A percentile compares a stretch with the other conserved stretches of the same genome.
Evolutionary conservation across 2,797 vertebrate genomes (phyloP).

Genomic region (Brachyalestes nurse): DNA sequence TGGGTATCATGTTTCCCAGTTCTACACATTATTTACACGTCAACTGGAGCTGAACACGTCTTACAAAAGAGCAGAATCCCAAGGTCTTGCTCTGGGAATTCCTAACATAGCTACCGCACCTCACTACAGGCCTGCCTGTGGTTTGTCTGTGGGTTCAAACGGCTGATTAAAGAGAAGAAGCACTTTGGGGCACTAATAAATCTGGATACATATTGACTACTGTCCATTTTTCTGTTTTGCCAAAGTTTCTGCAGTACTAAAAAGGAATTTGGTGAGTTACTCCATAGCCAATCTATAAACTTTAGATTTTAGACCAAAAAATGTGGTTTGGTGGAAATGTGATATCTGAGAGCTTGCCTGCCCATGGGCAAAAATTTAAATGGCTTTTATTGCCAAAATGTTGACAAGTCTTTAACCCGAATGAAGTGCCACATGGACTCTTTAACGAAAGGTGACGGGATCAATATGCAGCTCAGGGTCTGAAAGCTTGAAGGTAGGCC

Average conservation of each 20-base stretch:
- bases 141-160: conserved; percentile 11
- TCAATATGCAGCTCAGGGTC: neutral
- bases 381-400: conserved; percentile 15
- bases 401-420: neutral
- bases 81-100: conserved; percentile 64
- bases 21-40: conserved; percentile 66
- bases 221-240: neutral
- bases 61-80: conserved; percentile 70
- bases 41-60: conserved; percentile 73
- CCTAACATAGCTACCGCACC: conserved; percentile 44
- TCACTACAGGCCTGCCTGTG: conserved; percentile 27
- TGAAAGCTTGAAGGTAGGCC: conserved; percentile 3
- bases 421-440: neutral
- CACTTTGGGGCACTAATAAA: too few relatives aligned
- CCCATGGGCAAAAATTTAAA: conserved; percentile 19
- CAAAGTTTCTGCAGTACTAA: neutral
- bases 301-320: neutral
- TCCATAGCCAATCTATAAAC: neutral
- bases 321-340: conserved; percentile 9
- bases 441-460: neutral
- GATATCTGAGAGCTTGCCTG: neutral
- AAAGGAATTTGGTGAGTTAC: neutral
- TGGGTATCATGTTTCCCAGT: conserved; percentile 71
- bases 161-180: neutral
- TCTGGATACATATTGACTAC: too few relatives aligned